These are phyloP conservation scores for Ornithoptera alexandrae DNA, from an alignment of 2,888 invertebrate genomes.

Conservation along the genomic window DNA sequence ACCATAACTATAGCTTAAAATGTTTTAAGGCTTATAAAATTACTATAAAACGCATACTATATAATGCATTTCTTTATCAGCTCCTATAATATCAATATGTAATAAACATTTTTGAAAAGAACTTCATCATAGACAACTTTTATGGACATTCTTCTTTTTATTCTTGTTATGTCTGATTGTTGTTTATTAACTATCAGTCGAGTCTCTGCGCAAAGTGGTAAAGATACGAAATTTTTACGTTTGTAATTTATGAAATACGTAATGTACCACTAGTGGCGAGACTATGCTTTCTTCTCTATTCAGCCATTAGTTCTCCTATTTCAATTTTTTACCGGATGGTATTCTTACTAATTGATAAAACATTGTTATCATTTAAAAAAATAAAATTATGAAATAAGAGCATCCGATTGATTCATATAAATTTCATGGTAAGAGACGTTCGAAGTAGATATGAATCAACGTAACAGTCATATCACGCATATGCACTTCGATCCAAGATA, in stretches of 20 bases:
- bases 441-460: constrained; percentile 24
- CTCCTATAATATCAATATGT: neutral
- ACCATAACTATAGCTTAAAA: neutral
- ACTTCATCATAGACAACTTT: neutral
- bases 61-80: neutral
- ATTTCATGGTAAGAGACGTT: constrained; percentile 5
- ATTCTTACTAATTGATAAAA: no score
- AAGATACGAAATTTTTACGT: no score
- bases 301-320: no score
- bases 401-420: neutral
- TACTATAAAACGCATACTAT: neutral
- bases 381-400: neutral
- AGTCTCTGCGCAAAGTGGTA: no score
- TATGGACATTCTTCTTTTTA: no score
- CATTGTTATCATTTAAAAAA: neutral
- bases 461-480: constrained; percentile 4
- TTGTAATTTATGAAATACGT: no score
- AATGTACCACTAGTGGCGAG: no score
- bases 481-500: constrained; percentile 26
- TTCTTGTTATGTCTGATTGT: no score
- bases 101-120: neutral
- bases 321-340: no score
- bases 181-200: no score
- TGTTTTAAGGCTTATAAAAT: neutral
- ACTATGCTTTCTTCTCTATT: no score